A percentile compares a stretch with the other conserved stretches of the same genome.
phyloP scores from a whole-genome alignment of 2,888 invertebrate species.

The Caenorhabditis sinica region DNA sequence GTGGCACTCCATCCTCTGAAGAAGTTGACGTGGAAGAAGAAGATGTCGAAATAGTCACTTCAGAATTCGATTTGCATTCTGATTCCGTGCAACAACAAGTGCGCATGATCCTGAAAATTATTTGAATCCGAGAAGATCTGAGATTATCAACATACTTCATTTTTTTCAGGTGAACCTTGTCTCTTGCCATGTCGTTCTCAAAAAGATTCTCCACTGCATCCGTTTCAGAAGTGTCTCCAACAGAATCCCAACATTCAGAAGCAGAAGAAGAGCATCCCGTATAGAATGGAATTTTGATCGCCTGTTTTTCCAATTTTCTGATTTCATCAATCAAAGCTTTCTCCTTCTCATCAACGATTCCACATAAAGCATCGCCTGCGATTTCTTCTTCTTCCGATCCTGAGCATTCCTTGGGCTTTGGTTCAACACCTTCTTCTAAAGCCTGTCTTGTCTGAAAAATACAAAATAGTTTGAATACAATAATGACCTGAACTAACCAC shows the following conservation, averaged over 20 bases:
- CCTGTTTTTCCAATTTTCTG: neutral
- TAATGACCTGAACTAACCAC: neutral
- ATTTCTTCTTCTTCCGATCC: slow-evolving; percentile 34
- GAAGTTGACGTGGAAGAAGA: slow-evolving; percentile 26
- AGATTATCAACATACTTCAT: slow-evolving; percentile 2
- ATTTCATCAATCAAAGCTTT: slow-evolving; percentile 7
- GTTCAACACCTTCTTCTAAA: neutral
- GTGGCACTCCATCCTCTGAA: slow-evolving; percentile 5
- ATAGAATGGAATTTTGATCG: neutral
- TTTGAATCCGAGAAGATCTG: neutral
- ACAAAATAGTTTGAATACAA: neutral
- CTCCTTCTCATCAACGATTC: slow-evolving; percentile 10
- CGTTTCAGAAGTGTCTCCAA: slow-evolving; percentile 33
- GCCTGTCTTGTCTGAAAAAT: slow-evolving; percentile 5
- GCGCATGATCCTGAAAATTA: slow-evolving; percentile 35
- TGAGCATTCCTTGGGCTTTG: neutral
- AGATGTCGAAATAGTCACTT: neutral
- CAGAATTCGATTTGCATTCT: slow-evolving; percentile 9
- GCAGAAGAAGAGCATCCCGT: slow-evolving; percentile 27
- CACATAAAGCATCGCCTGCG: neutral
- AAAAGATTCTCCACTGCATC: slow-evolving; percentile 1
- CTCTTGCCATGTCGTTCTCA: neutral
- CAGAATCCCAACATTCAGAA: slow-evolving; percentile 18
- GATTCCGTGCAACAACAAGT: slow-evolving; percentile 35
- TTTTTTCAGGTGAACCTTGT: neutral